phyloP scores from a whole-genome alignment of 2,888 invertebrate species.

The Pristionchus arcanus region DNA sequence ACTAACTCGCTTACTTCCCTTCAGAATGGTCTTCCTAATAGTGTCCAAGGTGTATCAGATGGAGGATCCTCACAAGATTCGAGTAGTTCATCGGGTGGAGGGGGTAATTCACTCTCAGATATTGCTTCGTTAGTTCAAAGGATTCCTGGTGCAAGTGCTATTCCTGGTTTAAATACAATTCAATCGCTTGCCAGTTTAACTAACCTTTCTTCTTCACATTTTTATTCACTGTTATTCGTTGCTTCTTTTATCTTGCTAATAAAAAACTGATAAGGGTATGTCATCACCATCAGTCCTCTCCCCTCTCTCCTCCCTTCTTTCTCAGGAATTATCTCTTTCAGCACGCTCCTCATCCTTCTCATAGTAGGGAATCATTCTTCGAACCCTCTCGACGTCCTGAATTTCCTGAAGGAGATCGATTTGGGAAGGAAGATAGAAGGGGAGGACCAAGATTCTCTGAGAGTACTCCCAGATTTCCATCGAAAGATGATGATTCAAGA shows the following conservation, averaged over 20 bases:
- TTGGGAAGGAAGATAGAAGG: conserved; percentile 37
- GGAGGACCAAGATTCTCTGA: conserved; percentile 37
- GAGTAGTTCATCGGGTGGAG: background rate
- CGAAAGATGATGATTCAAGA: conserved; percentile 31
- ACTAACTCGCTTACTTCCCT: background rate
- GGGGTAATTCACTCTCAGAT: conserved; percentile 1
- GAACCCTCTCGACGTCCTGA: conserved; percentile 25
- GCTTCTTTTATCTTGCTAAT: conserved; percentile 7
- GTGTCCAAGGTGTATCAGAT: background rate
- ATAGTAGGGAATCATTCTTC: conserved; percentile 33
- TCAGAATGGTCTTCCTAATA: background rate
- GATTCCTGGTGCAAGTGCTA: background rate
- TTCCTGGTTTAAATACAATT: background rate
- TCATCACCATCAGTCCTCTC: background rate
- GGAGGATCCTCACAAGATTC: background rate
- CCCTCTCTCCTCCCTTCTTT: background rate
- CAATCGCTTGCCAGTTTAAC: background rate
- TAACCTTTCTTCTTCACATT: background rate
- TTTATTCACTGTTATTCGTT: background rate
- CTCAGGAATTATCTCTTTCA: conserved; percentile 6
- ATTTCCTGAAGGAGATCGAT: conserved; percentile 14
- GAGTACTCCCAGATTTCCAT: conserved; percentile 13
- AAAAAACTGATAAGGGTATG: conserved; percentile 13
- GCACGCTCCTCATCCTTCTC: conserved; percentile 8
- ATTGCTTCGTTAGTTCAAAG: background rate